Conservation (phyloP, 2,888 invertebrate genomes). For the Selenia dentaria region DNA sequence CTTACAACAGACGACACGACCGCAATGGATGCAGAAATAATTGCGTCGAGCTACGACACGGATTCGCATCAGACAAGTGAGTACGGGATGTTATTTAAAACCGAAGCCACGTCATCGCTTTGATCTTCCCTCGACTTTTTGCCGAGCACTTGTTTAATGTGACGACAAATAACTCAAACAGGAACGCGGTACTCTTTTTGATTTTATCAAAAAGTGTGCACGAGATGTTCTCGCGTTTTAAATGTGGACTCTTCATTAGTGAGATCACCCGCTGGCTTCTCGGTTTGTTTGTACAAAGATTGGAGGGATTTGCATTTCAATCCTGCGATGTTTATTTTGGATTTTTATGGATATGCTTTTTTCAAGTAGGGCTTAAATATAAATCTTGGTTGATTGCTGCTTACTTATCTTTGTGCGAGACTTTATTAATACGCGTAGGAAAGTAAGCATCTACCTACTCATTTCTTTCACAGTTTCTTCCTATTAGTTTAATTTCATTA, state of each 20-base stretch:
- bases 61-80: slow-evolving; percentile 49
- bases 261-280: slow-evolving; percentile 59
- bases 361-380: slow-evolving; percentile 8
- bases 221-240: slow-evolving; percentile 65
- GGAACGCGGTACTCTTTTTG: slow-evolving; percentile 68
- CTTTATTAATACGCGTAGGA: neutral
- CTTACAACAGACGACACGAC: slow-evolving; percentile 14
- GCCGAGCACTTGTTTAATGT: slow-evolving; percentile 76
- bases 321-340: slow-evolving; percentile 41
- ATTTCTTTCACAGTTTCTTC: too few species aligned
- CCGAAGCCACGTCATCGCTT: slow-evolving; percentile 69
- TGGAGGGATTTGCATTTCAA: slow-evolving; percentile 48
- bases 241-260: slow-evolving; percentile 76
- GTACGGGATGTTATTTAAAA: slow-evolving; percentile 70
- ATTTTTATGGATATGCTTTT: slow-evolving; percentile 33
- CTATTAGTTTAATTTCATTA: too few species aligned
- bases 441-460: too few species aligned
- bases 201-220: slow-evolving; percentile 66
- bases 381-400: neutral
- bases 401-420: neutral
- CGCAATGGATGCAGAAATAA: slow-evolving; percentile 33
- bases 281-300: slow-evolving; percentile 48
- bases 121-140: slow-evolving; percentile 78
- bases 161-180: slow-evolving; percentile 82
- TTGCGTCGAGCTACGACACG: slow-evolving; percentile 18